Conservation (phyloP, 2,888 invertebrate species). For the Iselma pallidipennis region DNA sequence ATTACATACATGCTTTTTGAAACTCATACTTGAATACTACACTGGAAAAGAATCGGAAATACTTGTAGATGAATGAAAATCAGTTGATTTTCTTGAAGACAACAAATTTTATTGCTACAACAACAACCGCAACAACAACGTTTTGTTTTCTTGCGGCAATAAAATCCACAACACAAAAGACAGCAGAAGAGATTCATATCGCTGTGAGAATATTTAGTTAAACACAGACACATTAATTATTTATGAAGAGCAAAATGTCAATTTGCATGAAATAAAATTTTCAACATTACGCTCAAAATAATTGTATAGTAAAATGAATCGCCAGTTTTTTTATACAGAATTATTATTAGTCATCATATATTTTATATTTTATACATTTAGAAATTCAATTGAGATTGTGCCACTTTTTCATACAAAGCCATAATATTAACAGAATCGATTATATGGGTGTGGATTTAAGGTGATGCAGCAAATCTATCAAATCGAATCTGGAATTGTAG, state of each 20-base stretch:
- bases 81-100: not conserved
- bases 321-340: no score
- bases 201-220: conserved; percentile 24
- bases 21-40: conserved; percentile 7
- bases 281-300: conserved; percentile 17
- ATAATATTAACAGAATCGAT: conserved; percentile 1
- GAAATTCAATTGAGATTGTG: no score
- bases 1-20: conserved; percentile 6
- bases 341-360: no score
- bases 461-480: not conserved
- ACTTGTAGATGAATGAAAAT: not conserved
- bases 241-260: conserved; percentile 28
- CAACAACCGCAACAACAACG: not conserved
- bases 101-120: conserved; percentile 3
- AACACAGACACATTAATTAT: conserved; percentile 25
- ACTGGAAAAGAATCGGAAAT: not conserved
- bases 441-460: conserved; percentile 12
- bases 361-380: no score
- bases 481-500: not conserved
- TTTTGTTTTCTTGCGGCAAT: not conserved
- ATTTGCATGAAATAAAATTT: conserved; percentile 29
- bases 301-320: not conserved
- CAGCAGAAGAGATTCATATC: conserved; percentile 20
- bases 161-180: conserved; percentile 18
- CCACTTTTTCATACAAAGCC: not conserved